These are phyloP conservation scores for Pachymerium ferrugineum DNA, from an alignment of 2,888 invertebrate genomes.

Conservation along the genomic window DNA sequence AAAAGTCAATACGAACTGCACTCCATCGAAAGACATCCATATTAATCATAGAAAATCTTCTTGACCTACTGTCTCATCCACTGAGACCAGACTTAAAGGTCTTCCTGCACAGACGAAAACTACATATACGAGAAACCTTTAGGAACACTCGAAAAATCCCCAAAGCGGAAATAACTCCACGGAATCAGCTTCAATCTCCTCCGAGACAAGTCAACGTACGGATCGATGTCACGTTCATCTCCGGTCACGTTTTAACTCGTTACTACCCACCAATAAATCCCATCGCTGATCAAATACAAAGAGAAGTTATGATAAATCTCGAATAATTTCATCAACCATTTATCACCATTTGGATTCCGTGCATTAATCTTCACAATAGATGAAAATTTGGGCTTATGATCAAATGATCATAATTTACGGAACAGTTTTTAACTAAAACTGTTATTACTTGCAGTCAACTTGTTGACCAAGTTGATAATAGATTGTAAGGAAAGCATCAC, in stretches of 20 bases:
- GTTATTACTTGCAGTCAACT: too few relatives aligned
- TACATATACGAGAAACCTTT: too few relatives aligned
- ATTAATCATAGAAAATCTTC: too few relatives aligned
- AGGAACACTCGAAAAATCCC: background rate
- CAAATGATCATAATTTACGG: too few relatives aligned
- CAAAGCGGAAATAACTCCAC: background rate
- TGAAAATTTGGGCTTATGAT: too few relatives aligned
- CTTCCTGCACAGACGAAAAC: background rate
- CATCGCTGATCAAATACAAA: background rate
- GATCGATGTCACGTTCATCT: background rate
- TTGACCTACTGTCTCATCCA: background rate
- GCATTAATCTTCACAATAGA: background rate
- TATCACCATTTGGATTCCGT: background rate
- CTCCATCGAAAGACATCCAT: too few relatives aligned
- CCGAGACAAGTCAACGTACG: background rate
- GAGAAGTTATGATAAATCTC: background rate
- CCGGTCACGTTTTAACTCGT: background rate
- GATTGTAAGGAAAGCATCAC: too few relatives aligned
- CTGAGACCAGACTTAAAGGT: too few relatives aligned
- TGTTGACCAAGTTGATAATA: too few relatives aligned
- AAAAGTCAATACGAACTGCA: too few relatives aligned
- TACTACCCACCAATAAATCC: background rate
- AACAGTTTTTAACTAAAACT: too few relatives aligned
- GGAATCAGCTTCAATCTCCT: background rate
- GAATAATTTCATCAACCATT: background rate